Evolutionary conservation across 2,797 vertebrate genomes (phyloP), one percentile per base, ranked within the genome.

Genomic region (Enteromius mattozi): DNA sequence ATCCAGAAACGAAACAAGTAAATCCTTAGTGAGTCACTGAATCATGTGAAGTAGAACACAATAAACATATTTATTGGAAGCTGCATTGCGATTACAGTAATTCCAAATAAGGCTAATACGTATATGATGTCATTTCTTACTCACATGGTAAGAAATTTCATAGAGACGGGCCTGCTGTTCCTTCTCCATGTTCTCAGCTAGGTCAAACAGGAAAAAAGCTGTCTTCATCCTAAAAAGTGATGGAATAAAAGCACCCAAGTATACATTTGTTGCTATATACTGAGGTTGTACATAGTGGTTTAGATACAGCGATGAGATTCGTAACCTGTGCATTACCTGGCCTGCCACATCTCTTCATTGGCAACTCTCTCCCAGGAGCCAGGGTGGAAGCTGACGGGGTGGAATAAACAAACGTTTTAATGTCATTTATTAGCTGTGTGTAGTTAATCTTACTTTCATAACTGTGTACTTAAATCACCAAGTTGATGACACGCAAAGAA

Each of bases 331-430:
- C 13, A 56, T 82, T 93, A 99, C 98, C 98, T 98, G 91, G 98
- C 96, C 93, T 99, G 98, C 98, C 98, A 99, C 98, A 99, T 99
- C 93, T 99, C 98, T 91, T 99, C 98, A 4, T 99, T 99, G 91
- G 97, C 98, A 2, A 99, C 96, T 33, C 93, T 95, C 92, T 99
- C 98, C 98, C 98, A 99, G 74, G 97, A 98, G 77, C 96, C 94
- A 74, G 95, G 92, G 85, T 94, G 93, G 92, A 99, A 99, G 92
- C 98, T 99, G 92, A 85, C 86, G 78, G 10, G 19, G 69, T 90
- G 79, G 13, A 88, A 54, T 85, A 68, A 35, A 65, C 49, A 87
- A 81, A 35, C 2, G 47, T 24, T 51, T n/a, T 72, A 70, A 84
- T 17, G 88, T 89, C 70, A 90, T 91, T 84, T 81, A 76, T 89